These are phyloP conservation scores for Chymomyza caudatula DNA, from an alignment of 2,888 invertebrate species.

Conservation along the genomic window DNA sequence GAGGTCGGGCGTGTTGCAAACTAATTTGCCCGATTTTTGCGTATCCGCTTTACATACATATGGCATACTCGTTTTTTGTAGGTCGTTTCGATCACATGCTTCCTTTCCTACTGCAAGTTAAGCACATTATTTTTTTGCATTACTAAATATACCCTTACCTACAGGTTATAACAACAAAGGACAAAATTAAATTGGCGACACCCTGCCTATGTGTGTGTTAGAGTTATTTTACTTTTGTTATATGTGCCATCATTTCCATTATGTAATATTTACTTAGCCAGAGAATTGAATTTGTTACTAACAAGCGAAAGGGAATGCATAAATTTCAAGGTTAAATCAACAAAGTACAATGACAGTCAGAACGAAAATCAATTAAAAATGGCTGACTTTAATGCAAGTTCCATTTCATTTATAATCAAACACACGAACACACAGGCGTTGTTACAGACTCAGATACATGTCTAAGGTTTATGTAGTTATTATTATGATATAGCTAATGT, in stretches of 20 bases:
- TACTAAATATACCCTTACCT: not conserved
- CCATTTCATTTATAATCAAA: not conserved
- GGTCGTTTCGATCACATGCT: too few species aligned
- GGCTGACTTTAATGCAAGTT: not conserved
- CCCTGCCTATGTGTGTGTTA: constrained; percentile 32
- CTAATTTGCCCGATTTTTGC: too few species aligned
- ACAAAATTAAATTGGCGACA: too few species aligned
- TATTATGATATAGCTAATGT: not conserved
- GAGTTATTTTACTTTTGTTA: constrained; percentile 18
- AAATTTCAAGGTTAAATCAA: not conserved
- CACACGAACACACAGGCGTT: not conserved
- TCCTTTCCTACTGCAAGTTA: too few species aligned
- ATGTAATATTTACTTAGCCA: constrained; percentile 43
- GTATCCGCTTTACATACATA: too few species aligned
- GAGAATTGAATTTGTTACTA: not conserved
- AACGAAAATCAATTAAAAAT: not conserved
- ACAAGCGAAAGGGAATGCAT: not conserved
- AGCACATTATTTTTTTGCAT: too few species aligned
- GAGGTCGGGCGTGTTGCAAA: too few species aligned
- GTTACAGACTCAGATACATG: not conserved
- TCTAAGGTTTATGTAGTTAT: not conserved
- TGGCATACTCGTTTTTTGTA: too few species aligned
- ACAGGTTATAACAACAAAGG: not conserved
- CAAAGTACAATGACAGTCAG: not conserved
- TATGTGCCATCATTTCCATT: constrained; percentile 27